These are phyloP conservation scores for Conger conger DNA, from an alignment of 2,113 vertebrate genomes.

Conservation along the genomic window DNA sequence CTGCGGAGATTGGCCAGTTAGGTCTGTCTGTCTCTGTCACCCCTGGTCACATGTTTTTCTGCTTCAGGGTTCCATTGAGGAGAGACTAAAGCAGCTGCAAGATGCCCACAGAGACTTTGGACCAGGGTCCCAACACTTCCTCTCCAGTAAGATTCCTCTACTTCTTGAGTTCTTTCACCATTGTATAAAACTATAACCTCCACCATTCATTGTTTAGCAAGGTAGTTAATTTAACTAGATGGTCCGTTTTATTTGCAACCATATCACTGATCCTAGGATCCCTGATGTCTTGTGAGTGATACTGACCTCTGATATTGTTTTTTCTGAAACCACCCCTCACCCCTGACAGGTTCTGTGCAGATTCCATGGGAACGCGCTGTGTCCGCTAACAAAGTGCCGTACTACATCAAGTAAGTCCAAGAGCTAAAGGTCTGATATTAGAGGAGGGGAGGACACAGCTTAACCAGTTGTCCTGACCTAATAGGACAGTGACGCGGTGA, in stretches of 20 bases:
- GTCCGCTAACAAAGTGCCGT: conserved; percentile 98
- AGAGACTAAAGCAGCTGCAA: conserved; percentile 94
- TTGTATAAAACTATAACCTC: not conserved
- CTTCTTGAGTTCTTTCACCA: conserved; percentile 44
- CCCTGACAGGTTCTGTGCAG: conserved; percentile 87
- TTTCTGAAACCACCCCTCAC: conserved; percentile 43
- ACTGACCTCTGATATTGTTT: not conserved
- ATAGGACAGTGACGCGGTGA: not conserved
- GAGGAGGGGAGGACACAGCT: not conserved
- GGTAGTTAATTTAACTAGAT: too few relatives aligned
- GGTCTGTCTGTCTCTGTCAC: conserved; percentile 31
- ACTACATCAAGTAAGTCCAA: conserved; percentile 96
- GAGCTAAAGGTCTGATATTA: conserved; percentile 11
- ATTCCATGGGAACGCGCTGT: conserved; percentile 97
- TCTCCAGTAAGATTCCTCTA: conserved; percentile 83
- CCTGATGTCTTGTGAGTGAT: not conserved
- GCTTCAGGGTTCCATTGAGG: conserved; percentile 81
- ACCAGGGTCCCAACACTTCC: conserved; percentile 96
- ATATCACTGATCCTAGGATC: not conserved
- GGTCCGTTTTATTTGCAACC: too few relatives aligned
- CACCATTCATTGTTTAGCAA: too few relatives aligned
- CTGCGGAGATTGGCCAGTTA: too few relatives aligned
- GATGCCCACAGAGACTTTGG: conserved; percentile 97
- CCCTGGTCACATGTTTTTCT: conserved; percentile 17
- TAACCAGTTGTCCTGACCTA: not conserved